Evolutionary conservation across 2,113 vertebrate species (phyloP).

Genomic region (Leuciscus idus): DNA sequence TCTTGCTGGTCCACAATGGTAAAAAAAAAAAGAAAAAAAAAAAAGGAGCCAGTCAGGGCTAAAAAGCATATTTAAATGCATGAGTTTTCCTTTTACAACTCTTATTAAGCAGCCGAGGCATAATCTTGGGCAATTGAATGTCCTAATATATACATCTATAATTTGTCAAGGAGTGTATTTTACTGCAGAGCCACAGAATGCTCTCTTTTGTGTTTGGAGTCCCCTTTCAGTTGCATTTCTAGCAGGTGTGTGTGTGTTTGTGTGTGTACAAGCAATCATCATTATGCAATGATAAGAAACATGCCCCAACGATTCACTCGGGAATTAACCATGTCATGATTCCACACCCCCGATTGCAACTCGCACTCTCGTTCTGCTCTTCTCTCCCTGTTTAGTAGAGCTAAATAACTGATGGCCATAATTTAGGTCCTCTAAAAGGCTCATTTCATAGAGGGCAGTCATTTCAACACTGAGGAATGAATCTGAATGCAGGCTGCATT

Average conservation of each 20-base stretch:
- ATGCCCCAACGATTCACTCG: conserved; percentile 63
- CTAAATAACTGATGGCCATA: conserved; percentile 73
- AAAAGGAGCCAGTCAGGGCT: conserved; percentile 65
- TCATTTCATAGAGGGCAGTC: conserved; percentile 76
- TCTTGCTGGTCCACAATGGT: conserved; percentile 66
- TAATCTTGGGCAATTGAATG: conserved; percentile 73
- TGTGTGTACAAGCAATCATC: conserved; percentile 68
- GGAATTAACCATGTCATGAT: conserved; percentile 63
- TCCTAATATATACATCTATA: conserved; percentile 70
- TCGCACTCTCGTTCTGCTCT: conserved; percentile 39
- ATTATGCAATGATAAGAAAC: conserved; percentile 72
- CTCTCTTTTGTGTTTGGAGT: conserved; percentile 15
- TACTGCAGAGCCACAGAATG: conserved; percentile 19
- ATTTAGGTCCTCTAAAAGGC: conserved; percentile 77
- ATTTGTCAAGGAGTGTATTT: conserved; percentile 55
- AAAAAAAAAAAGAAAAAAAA: conserved; percentile 55
- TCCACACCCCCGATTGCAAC: conserved; percentile 25
- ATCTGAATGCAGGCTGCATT: conserved; percentile 73
- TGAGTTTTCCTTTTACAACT: conserved; percentile 76
- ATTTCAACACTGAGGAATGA: conserved; percentile 70
- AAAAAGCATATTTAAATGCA: conserved; percentile 85
- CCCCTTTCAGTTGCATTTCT: conserved; percentile 39
- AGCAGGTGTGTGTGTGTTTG: conserved; percentile 46
- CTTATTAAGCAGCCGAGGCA: conserved; percentile 74
- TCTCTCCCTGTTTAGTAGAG: conserved; percentile 1